These are phyloP conservation scores for Ursus arctos DNA, from an alignment of 2,113 vertebrate species.

Conservation along the genomic window DNA sequence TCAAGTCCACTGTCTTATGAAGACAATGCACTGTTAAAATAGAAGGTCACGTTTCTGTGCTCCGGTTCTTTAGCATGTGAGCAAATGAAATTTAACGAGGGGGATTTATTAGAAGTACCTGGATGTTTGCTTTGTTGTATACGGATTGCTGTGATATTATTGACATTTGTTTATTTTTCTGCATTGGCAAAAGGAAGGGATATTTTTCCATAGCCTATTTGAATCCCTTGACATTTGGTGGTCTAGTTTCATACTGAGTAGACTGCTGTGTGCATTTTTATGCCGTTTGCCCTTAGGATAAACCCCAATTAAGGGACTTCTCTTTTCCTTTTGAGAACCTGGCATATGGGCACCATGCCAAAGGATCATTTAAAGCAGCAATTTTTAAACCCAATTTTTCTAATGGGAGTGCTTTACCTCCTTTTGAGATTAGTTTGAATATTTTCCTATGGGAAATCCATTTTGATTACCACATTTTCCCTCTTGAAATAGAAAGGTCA, in stretches of 20 bases:
- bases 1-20: neutral
- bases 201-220: slow-evolving; percentile 9
- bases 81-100: neutral
- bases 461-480: slow-evolving; percentile 53
- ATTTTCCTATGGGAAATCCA: slow-evolving; percentile 23
- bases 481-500: slow-evolving; percentile 22
- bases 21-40: neutral
- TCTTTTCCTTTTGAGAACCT: slow-evolving; percentile 54
- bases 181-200: neutral
- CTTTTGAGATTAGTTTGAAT: slow-evolving; percentile 31
- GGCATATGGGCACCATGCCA: neutral
- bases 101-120: neutral
- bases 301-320: neutral
- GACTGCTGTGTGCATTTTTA: neutral
- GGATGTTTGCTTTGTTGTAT: neutral
- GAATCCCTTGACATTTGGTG: slow-evolving; percentile 23
- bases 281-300: slow-evolving; percentile 13
- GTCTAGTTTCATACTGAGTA: neutral
- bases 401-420: neutral
- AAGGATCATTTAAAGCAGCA: slow-evolving; percentile 33
- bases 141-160: neutral
- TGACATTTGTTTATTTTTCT: slow-evolving; percentile 53
- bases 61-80: slow-evolving; percentile 28
- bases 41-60: neutral
- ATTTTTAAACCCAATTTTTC: neutral